Conservation (phyloP, 2,888 invertebrate species). For the Cecidostiba fungosa region DNA sequence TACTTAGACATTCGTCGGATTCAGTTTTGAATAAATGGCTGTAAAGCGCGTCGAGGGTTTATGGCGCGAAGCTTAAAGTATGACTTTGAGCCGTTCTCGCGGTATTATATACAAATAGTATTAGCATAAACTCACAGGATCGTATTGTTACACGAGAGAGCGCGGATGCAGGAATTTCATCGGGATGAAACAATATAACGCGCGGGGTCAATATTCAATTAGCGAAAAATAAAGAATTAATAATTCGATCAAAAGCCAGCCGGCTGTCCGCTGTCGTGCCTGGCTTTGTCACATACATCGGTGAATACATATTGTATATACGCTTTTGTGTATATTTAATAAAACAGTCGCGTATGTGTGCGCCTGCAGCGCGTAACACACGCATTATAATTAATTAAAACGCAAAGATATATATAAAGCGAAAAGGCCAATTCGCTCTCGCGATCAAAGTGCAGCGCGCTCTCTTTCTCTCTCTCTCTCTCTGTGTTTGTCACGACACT, state of each 20-base stretch:
- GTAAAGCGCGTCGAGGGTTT: neutral
- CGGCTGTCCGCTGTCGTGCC: neutral
- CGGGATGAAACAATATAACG: too few relatives aligned
- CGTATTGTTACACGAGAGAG: neutral
- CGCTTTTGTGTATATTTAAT: neutral
- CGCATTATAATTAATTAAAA: conserved; percentile 7
- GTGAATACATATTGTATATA: neutral
- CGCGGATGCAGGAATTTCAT: too few relatives aligned
- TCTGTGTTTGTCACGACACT: too few relatives aligned
- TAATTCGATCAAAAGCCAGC: neutral
- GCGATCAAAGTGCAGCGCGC: neutral
- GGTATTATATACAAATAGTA: neutral
- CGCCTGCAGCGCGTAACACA: neutral
- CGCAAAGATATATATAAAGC: neutral
- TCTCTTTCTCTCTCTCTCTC: too few relatives aligned
- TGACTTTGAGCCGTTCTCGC: neutral
- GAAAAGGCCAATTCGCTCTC: neutral
- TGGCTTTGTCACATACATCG: neutral
- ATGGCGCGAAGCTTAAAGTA: neutral
- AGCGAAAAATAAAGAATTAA: neutral
- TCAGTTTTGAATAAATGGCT: neutral
- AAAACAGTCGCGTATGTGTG: neutral
- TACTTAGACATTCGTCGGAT: neutral
- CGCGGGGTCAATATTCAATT: neutral
- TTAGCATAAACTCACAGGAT: neutral